phyloP scores from a whole-genome alignment of 2,888 invertebrate species.

The Morpho helenor region DNA sequence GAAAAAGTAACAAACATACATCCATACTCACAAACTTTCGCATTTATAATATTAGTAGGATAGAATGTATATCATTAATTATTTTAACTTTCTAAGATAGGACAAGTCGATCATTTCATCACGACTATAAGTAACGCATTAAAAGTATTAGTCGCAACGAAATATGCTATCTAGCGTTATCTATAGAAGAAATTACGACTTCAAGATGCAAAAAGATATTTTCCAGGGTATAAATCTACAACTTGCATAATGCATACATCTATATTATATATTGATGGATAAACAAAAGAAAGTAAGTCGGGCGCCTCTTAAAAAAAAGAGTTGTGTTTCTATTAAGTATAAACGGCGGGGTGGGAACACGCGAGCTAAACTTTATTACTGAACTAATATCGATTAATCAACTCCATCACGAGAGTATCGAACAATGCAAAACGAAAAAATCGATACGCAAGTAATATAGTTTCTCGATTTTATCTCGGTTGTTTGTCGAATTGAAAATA shows the following conservation, averaged over 20 bases:
- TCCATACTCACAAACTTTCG: too few species aligned
- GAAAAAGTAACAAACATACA: too few species aligned
- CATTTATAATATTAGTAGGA: too few species aligned
- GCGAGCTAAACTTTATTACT: conserved; percentile 40
- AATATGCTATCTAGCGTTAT: not conserved
- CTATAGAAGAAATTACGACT: too few species aligned
- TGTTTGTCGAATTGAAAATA: conserved; percentile 5
- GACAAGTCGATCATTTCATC: too few species aligned
- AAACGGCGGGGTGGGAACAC: conserved; percentile 15
- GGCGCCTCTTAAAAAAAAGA: not conserved
- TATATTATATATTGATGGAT: too few species aligned
- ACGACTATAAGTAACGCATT: too few species aligned
- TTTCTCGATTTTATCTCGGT: conserved; percentile 30
- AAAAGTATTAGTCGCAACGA: not conserved
- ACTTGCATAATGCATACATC: too few species aligned
- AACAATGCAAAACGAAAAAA: conserved; percentile 42
- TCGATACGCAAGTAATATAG: conserved; percentile 25
- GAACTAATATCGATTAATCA: conserved; percentile 59
- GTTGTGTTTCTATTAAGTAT: conserved; percentile 21
- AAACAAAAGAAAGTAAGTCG: too few species aligned
- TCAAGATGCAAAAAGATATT: too few species aligned
- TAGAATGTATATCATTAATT: too few species aligned
- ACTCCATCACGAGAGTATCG: conserved; percentile 36
- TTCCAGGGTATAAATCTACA: not conserved
- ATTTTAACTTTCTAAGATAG: too few species aligned